Evolutionary conservation across 2,888 invertebrate species (phyloP), one percentile per base, ranked within the genome.

Genomic region (Vanessa cardui): DNA sequence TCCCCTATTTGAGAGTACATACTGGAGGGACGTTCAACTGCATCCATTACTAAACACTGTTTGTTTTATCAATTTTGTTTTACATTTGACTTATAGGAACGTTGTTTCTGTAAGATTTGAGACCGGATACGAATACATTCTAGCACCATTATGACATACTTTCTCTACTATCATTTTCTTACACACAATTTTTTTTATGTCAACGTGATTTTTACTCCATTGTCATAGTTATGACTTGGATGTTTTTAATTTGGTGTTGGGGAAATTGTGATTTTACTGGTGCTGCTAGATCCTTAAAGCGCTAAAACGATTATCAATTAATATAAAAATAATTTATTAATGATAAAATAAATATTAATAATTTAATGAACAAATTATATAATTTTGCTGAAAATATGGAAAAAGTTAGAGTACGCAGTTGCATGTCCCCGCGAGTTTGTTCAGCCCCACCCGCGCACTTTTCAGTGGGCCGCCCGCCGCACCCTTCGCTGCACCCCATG

Each of bases 1-100:
- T 92, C 92, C 92, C 92, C 92, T 92, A 92, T 92, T 92, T 92
- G 92, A 92, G 90, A 92, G 92, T 92, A 92, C 92, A 92, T 92
- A 90, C 92, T 89, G 86, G 83, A 81, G 90, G 92, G 92, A 85
- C 80, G 88, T 82, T 83, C 89, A 87, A 86, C 78, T 78, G 75
- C 75, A 72, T 74, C 81, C 79, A 66, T 75, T 76, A 76, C 73
- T 77, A 76, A 84, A 77, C 74, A 77, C 72, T 77, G 76, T 81
- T 84, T 85, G 84, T 80, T 78, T 80, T 78, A 78, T 76, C 75
- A 71, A 80, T 82, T 80, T 81, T 78, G 78, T 77, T 78, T 72
- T 64, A 71, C 74, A 82, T 83, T 85, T 80, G 78, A 84, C 78
- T 85, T 87, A 89, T 87, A 85, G 80, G 21, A 81, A 78, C 83